Base-by-base conservation (phyloP, 2,113 vertebrate species). In the Myiopsitta monachus region DNA sequence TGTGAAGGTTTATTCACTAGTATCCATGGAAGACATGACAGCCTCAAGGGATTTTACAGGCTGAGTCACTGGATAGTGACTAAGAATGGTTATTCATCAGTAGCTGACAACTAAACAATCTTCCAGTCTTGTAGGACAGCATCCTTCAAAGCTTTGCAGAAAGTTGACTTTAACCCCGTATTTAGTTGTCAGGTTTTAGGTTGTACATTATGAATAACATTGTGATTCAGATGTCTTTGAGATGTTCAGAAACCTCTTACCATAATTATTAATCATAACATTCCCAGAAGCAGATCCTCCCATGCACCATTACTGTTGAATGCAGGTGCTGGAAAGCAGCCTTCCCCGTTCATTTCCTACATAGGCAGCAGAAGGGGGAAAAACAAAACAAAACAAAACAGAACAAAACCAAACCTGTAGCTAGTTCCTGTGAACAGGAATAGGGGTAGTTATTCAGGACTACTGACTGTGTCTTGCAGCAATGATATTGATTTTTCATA, bases 61-160 rank as follows among this genome's bases (percentile, higher is more conserved):
- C 49, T 97, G 96, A 97, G 75, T 96, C 95, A 95, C 1, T 76
- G 51, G 22, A 78, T 70, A 73, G 74, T 94, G 95, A 95, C 89
- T 95, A 94, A 92, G 90, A 68, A 26, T n/a, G 33, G 47, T 91
- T 84, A 86, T 95, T 97, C 95, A 92, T 73, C 1, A 0, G 62
- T 91, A 87, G 80, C 75, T 91, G 87, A 92, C 86, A 88, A 79
- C 83, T 80, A 92, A 96, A 91, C 80, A 47, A 17, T 88, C 83
- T 85, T 83, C 43, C 36, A 94, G 39, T 28, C 67, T 85, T 93
- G 57, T 79, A 54, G 88, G 44, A 84, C 87, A 94, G 52, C 39
- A 77, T 73, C 89, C 89, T 84, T 93, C 72, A 95, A 78, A 90
- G 83, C 5, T 67, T 73, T 72, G 59, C 41, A 94, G 59, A 83